Conservation (phyloP, 2,888 invertebrate species). For the Harpagoxenus sublaevis region DNA sequence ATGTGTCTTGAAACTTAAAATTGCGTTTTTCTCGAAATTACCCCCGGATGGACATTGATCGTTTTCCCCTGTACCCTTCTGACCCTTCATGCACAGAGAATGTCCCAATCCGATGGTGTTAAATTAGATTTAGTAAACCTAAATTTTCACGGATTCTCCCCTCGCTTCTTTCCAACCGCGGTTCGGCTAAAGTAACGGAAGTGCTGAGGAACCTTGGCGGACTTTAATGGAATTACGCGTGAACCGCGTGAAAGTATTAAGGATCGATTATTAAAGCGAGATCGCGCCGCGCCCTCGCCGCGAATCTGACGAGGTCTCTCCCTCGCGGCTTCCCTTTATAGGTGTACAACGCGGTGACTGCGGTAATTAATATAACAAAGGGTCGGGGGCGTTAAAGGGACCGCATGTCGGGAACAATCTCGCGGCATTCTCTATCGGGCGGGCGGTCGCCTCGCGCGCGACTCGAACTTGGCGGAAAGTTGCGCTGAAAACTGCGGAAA, state of each 20-base stretch:
- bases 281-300: slow-evolving; percentile 14
- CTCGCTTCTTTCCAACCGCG: slow-evolving; percentile 1
- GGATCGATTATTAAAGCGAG: slow-evolving; percentile 53
- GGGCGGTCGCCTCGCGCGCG: slow-evolving; percentile 36
- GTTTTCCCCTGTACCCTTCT: no score
- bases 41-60: no score
- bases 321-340: slow-evolving; percentile 47
- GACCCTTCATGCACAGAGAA: not conserved
- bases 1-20: no score
- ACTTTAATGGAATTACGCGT: slow-evolving; percentile 51
- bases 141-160: slow-evolving; percentile 12
- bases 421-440: slow-evolving; percentile 52
- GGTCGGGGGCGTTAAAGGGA: slow-evolving; percentile 31
- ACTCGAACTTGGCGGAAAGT: slow-evolving; percentile 58
- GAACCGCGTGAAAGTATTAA: slow-evolving; percentile 44
- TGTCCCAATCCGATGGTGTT: not conserved
- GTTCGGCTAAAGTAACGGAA: slow-evolving; percentile 19
- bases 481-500: slow-evolving; percentile 64
- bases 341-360: slow-evolving; percentile 53
- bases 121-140: not conserved
- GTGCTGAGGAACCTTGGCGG: slow-evolving; percentile 16
- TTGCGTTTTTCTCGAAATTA: no score
- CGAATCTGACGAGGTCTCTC: slow-evolving; percentile 31
- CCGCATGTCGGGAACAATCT: slow-evolving; percentile 54
- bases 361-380: slow-evolving; percentile 61